Evolutionary conservation across 1,140 invertebrate species (phyloP).

Genomic region (Diuraphis noxia): DNA sequence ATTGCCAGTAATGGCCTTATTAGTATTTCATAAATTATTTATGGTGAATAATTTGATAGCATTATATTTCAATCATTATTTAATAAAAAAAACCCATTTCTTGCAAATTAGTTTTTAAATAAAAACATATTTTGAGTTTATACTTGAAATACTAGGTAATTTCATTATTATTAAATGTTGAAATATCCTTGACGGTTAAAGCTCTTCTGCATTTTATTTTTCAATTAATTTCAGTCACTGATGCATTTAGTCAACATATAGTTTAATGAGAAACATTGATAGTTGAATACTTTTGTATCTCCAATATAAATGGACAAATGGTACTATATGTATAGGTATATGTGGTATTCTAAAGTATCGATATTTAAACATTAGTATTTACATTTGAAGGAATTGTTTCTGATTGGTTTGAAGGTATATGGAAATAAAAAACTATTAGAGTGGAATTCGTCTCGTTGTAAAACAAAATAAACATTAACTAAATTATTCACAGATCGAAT

Average conservation of each 20-base stretch:
- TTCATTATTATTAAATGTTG: neutral
- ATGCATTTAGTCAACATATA: neutral
- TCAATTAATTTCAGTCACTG: neutral
- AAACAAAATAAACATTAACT: neutral
- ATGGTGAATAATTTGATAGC: neutral
- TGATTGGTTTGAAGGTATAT: neutral
- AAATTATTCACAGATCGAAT: neutral
- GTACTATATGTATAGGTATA: no score
- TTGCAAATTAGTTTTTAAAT: neutral
- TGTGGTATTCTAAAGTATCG: neutral
- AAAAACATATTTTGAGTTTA: neutral
- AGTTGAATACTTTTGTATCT: neutral
- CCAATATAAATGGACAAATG: neutral
- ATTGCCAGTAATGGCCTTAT: neutral
- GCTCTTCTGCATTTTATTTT: neutral
- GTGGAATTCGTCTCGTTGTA: neutral
- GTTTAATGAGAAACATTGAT: neutral
- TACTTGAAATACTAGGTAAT: neutral
- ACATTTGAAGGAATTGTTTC: neutral
- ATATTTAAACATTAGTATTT: neutral
- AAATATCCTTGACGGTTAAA: neutral
- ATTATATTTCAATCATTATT: neutral
- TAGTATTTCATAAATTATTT: neutral
- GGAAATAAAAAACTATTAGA: neutral
- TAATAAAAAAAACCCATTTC: neutral